Conservation (phyloP, 2,113 vertebrate genomes). For the Zapornia atra region DNA sequence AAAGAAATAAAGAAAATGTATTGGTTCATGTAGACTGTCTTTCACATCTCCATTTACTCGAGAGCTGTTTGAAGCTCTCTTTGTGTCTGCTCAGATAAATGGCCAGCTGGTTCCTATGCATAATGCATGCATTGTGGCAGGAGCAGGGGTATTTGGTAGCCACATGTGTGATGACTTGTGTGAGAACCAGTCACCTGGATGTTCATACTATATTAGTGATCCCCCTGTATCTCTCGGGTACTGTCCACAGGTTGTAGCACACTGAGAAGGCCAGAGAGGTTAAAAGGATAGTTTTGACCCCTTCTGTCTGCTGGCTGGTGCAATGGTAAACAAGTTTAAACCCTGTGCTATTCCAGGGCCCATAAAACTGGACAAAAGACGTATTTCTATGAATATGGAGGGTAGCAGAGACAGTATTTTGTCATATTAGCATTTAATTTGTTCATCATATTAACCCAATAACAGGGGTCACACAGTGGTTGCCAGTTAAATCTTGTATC, state of each 20-base stretch:
- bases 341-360: background rate
- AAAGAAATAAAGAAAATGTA: slow-evolving; percentile 13
- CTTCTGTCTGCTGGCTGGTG: background rate
- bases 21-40: background rate
- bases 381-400: background rate
- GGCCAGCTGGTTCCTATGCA: background rate
- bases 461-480: background rate
- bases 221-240: background rate
- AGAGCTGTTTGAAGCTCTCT: slow-evolving; percentile 10
- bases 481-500: slow-evolving; percentile 36
- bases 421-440: background rate
- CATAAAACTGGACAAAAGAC: background rate
- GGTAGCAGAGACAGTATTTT: background rate
- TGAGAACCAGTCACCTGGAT: background rate
- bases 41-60: background rate
- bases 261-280: background rate
- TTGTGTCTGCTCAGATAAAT: background rate
- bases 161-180: background rate
- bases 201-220: background rate
- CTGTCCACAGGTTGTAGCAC: background rate
- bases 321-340: background rate
- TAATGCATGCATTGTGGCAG: background rate
- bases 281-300: background rate
- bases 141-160: background rate
- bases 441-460: background rate